Percentiles rank a stretch among this genome's conserved stretches.
Evolutionary conservation across 2,888 invertebrate species (phyloP).

Genomic region (Enchytraeus crypticus): DNA sequence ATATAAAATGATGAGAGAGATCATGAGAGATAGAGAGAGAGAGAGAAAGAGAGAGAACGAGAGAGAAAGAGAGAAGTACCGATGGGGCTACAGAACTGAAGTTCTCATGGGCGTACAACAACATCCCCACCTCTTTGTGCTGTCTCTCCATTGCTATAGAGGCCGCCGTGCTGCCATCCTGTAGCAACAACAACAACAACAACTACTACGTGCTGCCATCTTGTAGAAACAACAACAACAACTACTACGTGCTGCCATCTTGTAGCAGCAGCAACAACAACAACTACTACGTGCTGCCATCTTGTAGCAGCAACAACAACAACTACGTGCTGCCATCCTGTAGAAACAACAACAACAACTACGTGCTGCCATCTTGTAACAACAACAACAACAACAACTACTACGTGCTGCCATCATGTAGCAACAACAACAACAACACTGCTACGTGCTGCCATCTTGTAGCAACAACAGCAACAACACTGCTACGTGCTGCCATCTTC

Average conservation of each 20-base stretch:
- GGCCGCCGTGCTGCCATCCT: constrained; percentile 79
- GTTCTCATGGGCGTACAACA: constrained; percentile 68
- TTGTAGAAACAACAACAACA: neutral
- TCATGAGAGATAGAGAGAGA: no score
- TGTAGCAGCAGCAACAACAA: neutral
- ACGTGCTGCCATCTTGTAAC: neutral
- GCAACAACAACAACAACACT: neutral
- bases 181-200: constrained; percentile 26
- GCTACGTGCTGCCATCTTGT: no score
- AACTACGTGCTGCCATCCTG: no score
- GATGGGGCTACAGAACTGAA: constrained; percentile 11
- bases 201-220: no score
- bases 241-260: neutral
- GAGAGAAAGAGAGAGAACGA: no score
- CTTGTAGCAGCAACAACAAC: neutral
- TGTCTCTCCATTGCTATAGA: constrained; percentile 83
- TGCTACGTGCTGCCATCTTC: neutral
- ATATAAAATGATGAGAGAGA: no score
- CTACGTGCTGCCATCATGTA: neutral
- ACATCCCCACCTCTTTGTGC: constrained; percentile 76
- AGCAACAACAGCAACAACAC: neutral
- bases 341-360: neutral
- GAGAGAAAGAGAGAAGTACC: no score
- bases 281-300: neutral
- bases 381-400: neutral